phyloP scores from a whole-genome alignment of 2,888 invertebrate species.

The Cabera pusaria region DNA sequence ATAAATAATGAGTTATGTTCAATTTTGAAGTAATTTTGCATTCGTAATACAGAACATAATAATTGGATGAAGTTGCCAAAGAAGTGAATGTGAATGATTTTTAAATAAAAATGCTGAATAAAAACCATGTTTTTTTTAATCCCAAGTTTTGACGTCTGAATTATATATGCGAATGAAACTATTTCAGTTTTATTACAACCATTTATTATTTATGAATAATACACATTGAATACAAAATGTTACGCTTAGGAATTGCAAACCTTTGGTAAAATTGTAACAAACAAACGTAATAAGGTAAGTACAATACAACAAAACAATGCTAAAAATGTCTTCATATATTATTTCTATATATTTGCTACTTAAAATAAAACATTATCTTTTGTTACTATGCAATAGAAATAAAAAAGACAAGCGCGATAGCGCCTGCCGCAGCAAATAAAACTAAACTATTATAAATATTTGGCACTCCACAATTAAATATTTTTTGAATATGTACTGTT shows the following conservation, averaged over 20 bases:
- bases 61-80: conserved; percentile 17
- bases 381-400: too few relatives aligned
- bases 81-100: conserved; percentile 8
- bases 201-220: conserved; percentile 32
- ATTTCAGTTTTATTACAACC: conserved; percentile 19
- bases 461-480: too few relatives aligned
- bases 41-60: conserved; percentile 7
- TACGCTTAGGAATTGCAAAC: conserved; percentile 11
- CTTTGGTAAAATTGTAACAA: too few relatives aligned
- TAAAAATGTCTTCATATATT: too few relatives aligned
- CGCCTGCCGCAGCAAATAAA: too few relatives aligned
- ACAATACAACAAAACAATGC: too few relatives aligned
- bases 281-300: too few relatives aligned
- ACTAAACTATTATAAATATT: too few relatives aligned
- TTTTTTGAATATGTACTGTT: background rate
- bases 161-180: conserved; percentile 8
- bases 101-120: conserved; percentile 8
- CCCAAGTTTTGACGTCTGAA: background rate
- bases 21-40: background rate
- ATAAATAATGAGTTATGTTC: too few relatives aligned
- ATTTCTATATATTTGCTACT: too few relatives aligned
- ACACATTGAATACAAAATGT: conserved; percentile 25
- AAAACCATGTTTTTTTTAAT: conserved; percentile 3
- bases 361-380: too few relatives aligned
- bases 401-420: too few relatives aligned